A percentile compares a stretch with the other conserved stretches of the same genome.
Evolutionary conservation across 2,113 vertebrate genomes (phyloP).

Genomic region (Crocuta crocuta): DNA sequence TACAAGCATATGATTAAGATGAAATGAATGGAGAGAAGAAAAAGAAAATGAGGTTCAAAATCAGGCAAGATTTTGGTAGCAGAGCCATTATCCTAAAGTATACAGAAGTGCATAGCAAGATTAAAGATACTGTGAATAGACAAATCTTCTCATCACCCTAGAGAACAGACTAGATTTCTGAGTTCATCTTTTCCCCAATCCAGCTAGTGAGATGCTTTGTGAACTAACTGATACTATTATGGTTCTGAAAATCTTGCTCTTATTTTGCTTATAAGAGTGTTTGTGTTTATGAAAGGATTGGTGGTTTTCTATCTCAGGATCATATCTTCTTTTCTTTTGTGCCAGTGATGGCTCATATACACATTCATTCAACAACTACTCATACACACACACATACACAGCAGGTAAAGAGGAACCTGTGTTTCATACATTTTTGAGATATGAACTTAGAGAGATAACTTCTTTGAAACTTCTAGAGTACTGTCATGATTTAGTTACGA

Average conservation of each 20-base stretch:
- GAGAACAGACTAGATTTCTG: slow-evolving; percentile 57
- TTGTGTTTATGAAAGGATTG: slow-evolving; percentile 52
- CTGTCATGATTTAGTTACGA: background rate
- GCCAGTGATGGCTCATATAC: background rate
- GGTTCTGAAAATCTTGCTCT: slow-evolving; percentile 36
- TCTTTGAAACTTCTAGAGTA: background rate
- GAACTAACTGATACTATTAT: slow-evolving; percentile 52
- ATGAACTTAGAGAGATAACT: background rate
- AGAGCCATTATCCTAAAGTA: slow-evolving; percentile 65
- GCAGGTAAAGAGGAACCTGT: background rate
- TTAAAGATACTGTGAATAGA: slow-evolving; percentile 65
- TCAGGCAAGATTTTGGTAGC: slow-evolving; percentile 69
- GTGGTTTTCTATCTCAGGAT: slow-evolving; percentile 39
- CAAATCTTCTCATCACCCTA: slow-evolving; percentile 12
- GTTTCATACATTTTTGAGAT: background rate
- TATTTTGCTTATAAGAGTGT: slow-evolving; percentile 23
- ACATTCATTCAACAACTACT: background rate
- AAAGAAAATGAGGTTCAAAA: slow-evolving; percentile 76
- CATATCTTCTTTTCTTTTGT: slow-evolving; percentile 43
- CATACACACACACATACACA: background rate
- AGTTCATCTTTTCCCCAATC: slow-evolving; percentile 51
- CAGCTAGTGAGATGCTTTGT: slow-evolving; percentile 54
- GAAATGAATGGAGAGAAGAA: slow-evolving; percentile 72
- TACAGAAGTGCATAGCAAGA: slow-evolving; percentile 29
- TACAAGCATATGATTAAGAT: slow-evolving; percentile 69